These are phyloP conservation scores for Tor tambroides DNA, from an alignment of 2,113 vertebrate genomes.

Conservation along the genomic window DNA sequence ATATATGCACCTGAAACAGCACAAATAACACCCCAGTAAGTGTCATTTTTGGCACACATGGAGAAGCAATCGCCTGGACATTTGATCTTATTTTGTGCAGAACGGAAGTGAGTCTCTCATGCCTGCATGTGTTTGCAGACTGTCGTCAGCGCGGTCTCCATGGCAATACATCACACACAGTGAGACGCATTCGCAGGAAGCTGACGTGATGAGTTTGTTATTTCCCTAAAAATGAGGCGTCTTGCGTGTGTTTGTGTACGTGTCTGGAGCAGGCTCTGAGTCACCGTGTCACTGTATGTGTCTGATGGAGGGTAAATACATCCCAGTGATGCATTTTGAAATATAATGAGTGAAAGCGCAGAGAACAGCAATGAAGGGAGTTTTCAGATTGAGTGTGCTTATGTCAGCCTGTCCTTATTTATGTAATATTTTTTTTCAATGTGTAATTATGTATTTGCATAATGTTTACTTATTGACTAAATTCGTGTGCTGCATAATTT, in stretches of 20 bases:
- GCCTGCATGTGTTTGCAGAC: not conserved
- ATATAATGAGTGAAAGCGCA: no score
- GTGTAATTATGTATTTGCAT: not conserved
- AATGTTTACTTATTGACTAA: not conserved
- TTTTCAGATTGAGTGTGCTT: not conserved
- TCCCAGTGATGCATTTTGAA: no score
- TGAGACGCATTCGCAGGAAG: not conserved
- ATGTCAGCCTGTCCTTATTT: not conserved
- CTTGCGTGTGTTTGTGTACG: not conserved
- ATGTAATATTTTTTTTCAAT: not conserved
- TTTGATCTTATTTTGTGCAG: not conserved
- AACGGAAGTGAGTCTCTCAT: not conserved
- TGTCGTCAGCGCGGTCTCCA: conserved; percentile 36
- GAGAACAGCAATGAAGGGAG: no score
- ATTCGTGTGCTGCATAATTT: no score
- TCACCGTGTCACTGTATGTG: not conserved
- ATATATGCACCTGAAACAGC: not conserved
- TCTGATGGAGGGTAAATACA: not conserved
- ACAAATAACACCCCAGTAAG: not conserved
- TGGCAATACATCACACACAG: conserved; percentile 37
- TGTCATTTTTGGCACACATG: not conserved
- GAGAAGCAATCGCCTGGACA: not conserved
- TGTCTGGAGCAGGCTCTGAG: no score
- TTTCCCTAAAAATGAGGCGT: conserved; percentile 32
- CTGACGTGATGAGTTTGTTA: conserved; percentile 37